Conservation (phyloP, 2,113 vertebrate genomes). For the Heptranchias perlo region DNA sequence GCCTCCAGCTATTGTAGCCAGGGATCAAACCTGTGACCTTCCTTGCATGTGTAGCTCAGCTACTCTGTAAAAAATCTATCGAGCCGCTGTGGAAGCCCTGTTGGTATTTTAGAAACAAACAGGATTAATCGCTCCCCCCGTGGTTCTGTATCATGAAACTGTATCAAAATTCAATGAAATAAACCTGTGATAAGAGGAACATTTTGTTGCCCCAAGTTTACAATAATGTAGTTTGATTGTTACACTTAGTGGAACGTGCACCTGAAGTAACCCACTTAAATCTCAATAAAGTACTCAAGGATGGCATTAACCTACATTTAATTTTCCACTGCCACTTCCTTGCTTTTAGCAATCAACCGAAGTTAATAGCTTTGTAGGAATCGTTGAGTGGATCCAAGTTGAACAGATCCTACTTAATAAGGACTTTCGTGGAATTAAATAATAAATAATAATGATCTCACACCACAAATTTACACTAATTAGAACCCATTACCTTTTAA, state of each 20-base stretch:
- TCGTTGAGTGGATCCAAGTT: background rate
- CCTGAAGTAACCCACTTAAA: background rate
- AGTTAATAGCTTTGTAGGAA: background rate
- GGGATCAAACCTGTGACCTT: slow-evolving; percentile 25
- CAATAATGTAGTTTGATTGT: background rate
- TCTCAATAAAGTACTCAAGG: background rate
- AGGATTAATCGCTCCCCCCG: background rate
- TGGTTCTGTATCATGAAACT: background rate
- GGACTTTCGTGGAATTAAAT: background rate
- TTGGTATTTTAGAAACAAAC: background rate
- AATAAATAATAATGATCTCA: background rate
- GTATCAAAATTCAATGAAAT: background rate
- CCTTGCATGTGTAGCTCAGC: background rate
- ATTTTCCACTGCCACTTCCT: background rate
- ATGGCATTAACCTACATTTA: background rate
- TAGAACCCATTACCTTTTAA: background rate
- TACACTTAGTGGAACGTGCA: background rate
- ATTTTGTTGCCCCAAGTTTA: background rate
- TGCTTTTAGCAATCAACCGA: background rate
- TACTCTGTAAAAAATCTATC: background rate
- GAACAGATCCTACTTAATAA: background rate
- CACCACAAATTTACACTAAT: background rate
- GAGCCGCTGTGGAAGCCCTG: background rate
- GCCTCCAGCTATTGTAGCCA: background rate
- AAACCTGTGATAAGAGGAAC: background rate